Evolutionary conservation across 2,888 invertebrate genomes (phyloP), one percentile per base, ranked within the genome.

Genomic region (Lasiommata megera): DNA sequence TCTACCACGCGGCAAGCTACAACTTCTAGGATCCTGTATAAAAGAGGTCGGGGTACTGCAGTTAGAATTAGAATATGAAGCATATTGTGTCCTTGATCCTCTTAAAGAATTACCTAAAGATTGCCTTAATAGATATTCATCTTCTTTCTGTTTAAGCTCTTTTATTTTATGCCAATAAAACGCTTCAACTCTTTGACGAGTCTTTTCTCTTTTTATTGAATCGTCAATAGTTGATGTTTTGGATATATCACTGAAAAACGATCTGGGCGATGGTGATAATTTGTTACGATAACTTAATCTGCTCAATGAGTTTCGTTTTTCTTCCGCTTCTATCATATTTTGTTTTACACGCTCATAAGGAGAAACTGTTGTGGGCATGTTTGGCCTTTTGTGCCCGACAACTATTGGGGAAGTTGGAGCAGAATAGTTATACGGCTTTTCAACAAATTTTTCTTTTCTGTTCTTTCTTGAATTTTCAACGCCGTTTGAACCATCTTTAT

Each of bases 161-260:
- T 93, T 93, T 54, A 94, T 77, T 71, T 93, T 93, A 66, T 94
- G 93, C 94, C 94, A 94, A 64, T 94, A 94, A 68, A 93, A 94
- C 0, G 93, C 94, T 73, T 94, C 94, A 0, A 93, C 92, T 71
- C 89, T 92, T 69, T 92, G 91, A 9, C 92, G 78, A 37, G 93
- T 92, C 68, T 91, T 92, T 64, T 92, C 89, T 76, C 92, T 92
- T 60, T 91, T 88, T 7, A 63, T 63, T 11, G 70, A 68, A 34
- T 75, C 70, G 6, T 69, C 68, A 55, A 65, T 67, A 29, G 54
- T 57, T 1, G 74, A 66, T 16, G 70, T 64, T 28, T 63, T 70
- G n/a, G 70, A 56, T 47, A 62, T 60, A 52, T 73, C 70, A 38
- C 50, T 60, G 29, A 65, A 63, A 14, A 73, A 74, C 1, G 43